phyloP scores from a whole-genome alignment of 1,140 invertebrate genomes.

The Drosophila oshimai region DNA sequence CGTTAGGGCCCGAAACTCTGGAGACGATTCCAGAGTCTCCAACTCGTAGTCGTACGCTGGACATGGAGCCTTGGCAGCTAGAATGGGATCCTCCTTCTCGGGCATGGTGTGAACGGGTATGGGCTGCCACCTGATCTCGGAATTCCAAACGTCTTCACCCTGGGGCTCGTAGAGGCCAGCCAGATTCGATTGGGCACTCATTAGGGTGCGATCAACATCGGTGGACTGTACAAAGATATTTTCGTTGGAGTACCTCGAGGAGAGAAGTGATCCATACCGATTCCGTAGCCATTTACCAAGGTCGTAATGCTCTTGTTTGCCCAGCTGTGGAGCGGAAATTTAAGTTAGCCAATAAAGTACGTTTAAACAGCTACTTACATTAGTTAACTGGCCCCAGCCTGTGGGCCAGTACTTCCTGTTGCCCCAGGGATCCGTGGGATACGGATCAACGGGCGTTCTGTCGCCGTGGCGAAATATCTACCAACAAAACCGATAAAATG shows the following conservation, averaged over 20 bases:
- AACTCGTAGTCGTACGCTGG: constrained; percentile 85
- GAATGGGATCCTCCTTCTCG: constrained; percentile 85
- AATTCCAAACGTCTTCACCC: constrained; percentile 87
- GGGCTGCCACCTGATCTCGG: constrained; percentile 91
- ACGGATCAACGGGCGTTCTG: constrained; percentile 88
- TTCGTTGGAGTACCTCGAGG: constrained; percentile 83
- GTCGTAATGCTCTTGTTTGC: constrained; percentile 90
- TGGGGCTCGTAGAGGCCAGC: constrained; percentile 90
- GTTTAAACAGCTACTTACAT: constrained; percentile 84
- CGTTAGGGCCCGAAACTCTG: constrained; percentile 85
- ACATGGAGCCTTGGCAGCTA: constrained; percentile 87
- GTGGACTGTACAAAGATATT: constrained; percentile 90
- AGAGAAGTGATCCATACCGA: constrained; percentile 86
- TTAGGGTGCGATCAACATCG: constrained; percentile 93
- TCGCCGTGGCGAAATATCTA: constrained; percentile 92
- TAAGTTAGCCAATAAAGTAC: neutral
- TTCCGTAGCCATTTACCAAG: constrained; percentile 91
- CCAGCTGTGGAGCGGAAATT: constrained; percentile 84
- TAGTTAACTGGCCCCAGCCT: constrained; percentile 91
- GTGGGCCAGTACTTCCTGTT: constrained; percentile 88
- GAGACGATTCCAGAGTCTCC: constrained; percentile 84
- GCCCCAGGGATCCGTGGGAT: constrained; percentile 90
- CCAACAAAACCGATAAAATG: constrained; percentile 4
- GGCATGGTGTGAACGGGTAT: constrained; percentile 93
- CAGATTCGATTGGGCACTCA: constrained; percentile 93